Base-by-base conservation (phyloP, 2,888 invertebrate genomes). In the Tortricodes alternella region DNA sequence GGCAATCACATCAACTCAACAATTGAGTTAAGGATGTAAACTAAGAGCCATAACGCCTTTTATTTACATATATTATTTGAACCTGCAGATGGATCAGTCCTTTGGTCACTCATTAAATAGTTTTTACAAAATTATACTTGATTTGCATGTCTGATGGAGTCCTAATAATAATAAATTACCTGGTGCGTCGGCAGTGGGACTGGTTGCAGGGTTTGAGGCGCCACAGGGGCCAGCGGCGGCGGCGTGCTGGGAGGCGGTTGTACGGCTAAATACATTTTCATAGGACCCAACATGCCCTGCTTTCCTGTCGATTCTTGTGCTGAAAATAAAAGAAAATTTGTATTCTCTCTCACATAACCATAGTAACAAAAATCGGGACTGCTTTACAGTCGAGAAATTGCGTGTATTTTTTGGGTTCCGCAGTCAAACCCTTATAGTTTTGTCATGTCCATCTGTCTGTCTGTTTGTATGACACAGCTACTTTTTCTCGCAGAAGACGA, bases 231-330 rank as follows among this genome's bases (percentile, higher is more conserved):
- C 52, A 82, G 75, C 53, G 84, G 80, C 55, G 84, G 81, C 61
- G 85, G 91, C 35, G 82, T 77, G 46, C 75, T 67, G 58, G 84
- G 80, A 46, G 93, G 87, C n/a, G 96, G 96, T 75, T 96, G 96
- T 50, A 96, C 96, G 0, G 96, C 96, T 58, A 97, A 84, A 76
- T 96, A 96, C 74, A 96, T 96, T 86, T 96, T 96, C 7, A 96
- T 95, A 7, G 96, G 96, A 2, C 96, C 96, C 60, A 96, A 81
- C 67, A 96, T 95, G 35, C 96, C 96, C 78, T 96, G 95, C 78
- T 96, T 96, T 34, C 96, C 96, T 13, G 95, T 95, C 3, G 95
- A 94, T 67, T 96, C 96, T 95, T 97, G 96, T 19, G 96, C 96
- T 95, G 84, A 53, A 82, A 85, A 34, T 15, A n/a, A 11, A 15